Evolutionary conservation across 2,888 invertebrate species (phyloP).

Genomic region (Melangyna quadrimaculata): DNA sequence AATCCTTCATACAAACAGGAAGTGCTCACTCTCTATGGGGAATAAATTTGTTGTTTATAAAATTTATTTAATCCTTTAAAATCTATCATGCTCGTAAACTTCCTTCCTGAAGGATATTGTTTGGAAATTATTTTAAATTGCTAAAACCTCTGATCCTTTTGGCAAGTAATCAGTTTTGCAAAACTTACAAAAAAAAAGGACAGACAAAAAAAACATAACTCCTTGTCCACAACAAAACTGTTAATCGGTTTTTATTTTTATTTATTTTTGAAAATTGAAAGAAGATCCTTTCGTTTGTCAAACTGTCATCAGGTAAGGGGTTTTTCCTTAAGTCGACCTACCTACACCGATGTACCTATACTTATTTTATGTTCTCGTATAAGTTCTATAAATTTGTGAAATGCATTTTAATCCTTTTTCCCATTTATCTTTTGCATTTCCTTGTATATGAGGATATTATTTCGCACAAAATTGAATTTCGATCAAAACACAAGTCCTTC

Average conservation of each 20-base stretch:
- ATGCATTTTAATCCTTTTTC: conserved; percentile 58
- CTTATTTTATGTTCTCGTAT: not conserved
- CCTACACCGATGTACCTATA: not conserved
- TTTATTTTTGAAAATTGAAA: conserved; percentile 20
- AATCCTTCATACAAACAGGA: not conserved
- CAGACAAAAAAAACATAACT: conserved; percentile 41
- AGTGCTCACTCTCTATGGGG: not conserved
- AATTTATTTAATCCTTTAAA: conserved; percentile 38
- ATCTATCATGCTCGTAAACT: not conserved
- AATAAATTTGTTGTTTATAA: conserved; percentile 21
- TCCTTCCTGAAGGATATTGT: conserved; percentile 14
- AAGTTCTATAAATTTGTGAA: conserved; percentile 1
- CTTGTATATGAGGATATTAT: conserved; percentile 31
- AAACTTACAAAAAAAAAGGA: not conserved
- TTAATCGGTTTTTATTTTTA: conserved; percentile 49
- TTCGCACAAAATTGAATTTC: conserved; percentile 51
- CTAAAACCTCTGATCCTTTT: conserved; percentile 60
- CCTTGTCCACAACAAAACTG: conserved; percentile 63
- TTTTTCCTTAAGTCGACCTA: not conserved
- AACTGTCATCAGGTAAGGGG: conserved; percentile 25
- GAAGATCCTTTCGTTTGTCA: not conserved
- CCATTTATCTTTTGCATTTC: not conserved
- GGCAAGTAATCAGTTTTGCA: conserved; percentile 61
- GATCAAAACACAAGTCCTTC: conserved; percentile 50
- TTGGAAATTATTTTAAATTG: conserved; percentile 51